phyloP scores from a whole-genome alignment of 2,888 invertebrate species.

The Barypeithes pellucidus region DNA sequence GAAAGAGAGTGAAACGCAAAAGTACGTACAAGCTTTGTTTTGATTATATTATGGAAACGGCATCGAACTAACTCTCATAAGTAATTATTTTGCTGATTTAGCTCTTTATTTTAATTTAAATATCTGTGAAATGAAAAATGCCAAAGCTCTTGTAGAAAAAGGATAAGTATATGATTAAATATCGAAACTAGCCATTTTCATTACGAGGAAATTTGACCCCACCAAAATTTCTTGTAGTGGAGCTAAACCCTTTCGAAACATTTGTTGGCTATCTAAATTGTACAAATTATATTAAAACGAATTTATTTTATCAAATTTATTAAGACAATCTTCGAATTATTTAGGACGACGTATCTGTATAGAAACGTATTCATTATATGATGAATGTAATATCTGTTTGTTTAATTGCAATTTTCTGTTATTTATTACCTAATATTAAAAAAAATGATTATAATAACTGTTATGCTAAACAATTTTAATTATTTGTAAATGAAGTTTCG shows the following conservation, averaged over 20 bases:
- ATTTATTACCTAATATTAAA: neutral
- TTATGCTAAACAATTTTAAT: neutral
- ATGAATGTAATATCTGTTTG: neutral
- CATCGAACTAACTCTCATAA: too few relatives aligned
- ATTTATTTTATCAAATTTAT: slow-evolving; percentile 24
- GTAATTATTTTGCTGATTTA: too few relatives aligned
- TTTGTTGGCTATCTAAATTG: slow-evolving; percentile 7
- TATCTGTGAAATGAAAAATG: too few relatives aligned
- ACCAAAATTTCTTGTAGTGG: slow-evolving; percentile 29
- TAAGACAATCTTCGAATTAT: slow-evolving; percentile 60
- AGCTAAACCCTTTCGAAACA: neutral
- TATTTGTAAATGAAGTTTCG: neutral
- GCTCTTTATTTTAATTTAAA: too few relatives aligned
- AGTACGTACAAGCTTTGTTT: too few relatives aligned
- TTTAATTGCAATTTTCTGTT: neutral
- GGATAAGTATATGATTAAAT: neutral
- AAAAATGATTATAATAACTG: neutral
- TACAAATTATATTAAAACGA: slow-evolving; percentile 26
- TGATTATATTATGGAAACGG: too few relatives aligned
- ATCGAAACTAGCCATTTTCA: neutral
- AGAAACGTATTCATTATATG: slow-evolving; percentile 1
- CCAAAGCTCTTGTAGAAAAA: too few relatives aligned
- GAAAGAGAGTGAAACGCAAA: too few relatives aligned
- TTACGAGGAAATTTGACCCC: slow-evolving; percentile 34
- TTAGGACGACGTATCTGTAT: slow-evolving; percentile 15